Evolutionary conservation across 2,888 invertebrate species (phyloP), one percentile per base, ranked within the genome.

Genomic region (Rhorus exstirpatorius): DNA sequence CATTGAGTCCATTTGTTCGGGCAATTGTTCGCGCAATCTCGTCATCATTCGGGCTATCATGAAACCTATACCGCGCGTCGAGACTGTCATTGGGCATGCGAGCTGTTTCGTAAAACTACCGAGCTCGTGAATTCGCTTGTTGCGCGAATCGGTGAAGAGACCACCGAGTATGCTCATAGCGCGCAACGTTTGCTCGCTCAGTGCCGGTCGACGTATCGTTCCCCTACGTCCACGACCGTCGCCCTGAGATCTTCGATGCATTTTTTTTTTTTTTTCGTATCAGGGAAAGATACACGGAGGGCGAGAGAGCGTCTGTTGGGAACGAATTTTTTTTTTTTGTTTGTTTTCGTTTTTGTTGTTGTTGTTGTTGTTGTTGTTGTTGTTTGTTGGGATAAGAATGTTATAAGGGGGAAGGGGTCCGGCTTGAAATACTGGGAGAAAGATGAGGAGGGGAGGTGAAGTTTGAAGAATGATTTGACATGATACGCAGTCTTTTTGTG

Each of bases 181-280:
- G 0, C 60, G 49, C 4, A 60, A 6, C 10, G 58, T 17, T n/a
- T 35, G 17, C 1, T 60, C 60, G 60, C 58, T 46, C 46, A 35
- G 19, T 4, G 44, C 46, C 35, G n/a, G 46, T 31, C 60, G 46
- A 46, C 49, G 26, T 12, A 44, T 55, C 26, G 44, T 71, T 71
- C 60, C 71, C 21, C 72, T 26, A 12, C 53, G 68, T 24, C 68
- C 68, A 24, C 68, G 68, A 3, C 68, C 53, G 41, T 12, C 35
- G 0, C 68, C 53, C 14, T 70, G 68, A 3, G 68, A 70, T 12
- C 68, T 53, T 53, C 68, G 53, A 14, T 55, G 53, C 68, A 70
- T 70, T 7, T 12, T 70, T 7, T 1, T 61, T n/a, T 10, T 8
- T n/a, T n/a, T n/a, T n/a, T n/a, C n/a, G n/a, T n/a, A n/a, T n/a